Evolutionary conservation across 2,113 vertebrate species (phyloP), one percentile per base, ranked within the genome.

Genomic region (Brevimyrus niger): DNA sequence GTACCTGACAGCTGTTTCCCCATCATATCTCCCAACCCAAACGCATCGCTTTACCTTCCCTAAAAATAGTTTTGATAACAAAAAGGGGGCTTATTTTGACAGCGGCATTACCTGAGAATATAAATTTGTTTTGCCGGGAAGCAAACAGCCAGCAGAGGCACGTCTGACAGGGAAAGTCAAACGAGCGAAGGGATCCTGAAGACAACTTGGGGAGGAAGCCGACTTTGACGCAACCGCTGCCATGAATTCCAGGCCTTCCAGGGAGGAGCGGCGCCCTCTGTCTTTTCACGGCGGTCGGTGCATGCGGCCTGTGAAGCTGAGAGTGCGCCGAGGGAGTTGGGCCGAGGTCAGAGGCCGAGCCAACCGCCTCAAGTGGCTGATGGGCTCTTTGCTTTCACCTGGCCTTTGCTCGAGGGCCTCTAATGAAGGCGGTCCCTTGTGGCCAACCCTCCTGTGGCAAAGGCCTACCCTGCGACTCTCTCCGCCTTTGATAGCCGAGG

Each of bases 131-230:
- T 89, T 55, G 51, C 48, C 42, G 19, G 83, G 53, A 90, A 89
- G 65, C 47, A 19, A 87, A 87, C 61, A 90, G 73, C 21, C 73
- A 88, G 85, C 87, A 53, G 58, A 89, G 89, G 87, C 42, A 1
- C 15, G 7, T 4, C 48, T 76, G 90, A 90, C 87, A 90, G 90
- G 15, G 23, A 89, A 90, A 87, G 88, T 91, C 89, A 88, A 90
- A 87, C 50, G 47, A 82, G n/a, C 84, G n/a, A 50, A 51, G 69
- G 69, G 48, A 48, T 55, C 27, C 46, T 53, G 5, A 80, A 35
- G 23, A 55, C 21, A 4, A 80, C 4, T 88, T 21, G 61, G 10
- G 47, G 61, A 13, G 48, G 50, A 8, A 87, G 85, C n/a, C 1
- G n/a, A 51, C 27, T 87, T 87, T 38, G 27, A 35, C 85, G 10